Conservation (phyloP, 2,888 invertebrate species). For the Drosophila fungiperda region DNA sequence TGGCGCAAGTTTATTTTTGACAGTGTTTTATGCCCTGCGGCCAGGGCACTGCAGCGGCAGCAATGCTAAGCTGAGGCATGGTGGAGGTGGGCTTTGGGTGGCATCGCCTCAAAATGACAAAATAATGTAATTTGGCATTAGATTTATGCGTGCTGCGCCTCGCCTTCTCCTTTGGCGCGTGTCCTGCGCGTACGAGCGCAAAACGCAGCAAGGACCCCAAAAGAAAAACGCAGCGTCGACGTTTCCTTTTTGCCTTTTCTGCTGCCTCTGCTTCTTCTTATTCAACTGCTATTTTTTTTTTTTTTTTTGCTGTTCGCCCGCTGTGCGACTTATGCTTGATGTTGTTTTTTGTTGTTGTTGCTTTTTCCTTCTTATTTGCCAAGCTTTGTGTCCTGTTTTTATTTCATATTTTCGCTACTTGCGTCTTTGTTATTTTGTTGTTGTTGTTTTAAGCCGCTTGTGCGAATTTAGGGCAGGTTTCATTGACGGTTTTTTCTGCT, state of each 20-base stretch:
- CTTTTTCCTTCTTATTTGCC: conserved; percentile 36
- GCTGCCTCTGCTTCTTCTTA: not conserved
- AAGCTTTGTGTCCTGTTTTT: conserved; percentile 52
- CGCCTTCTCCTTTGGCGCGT: conserved; percentile 40
- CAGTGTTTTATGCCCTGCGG: conserved; percentile 75
- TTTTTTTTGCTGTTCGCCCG: conserved; percentile 8
- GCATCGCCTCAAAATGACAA: conserved; percentile 68
- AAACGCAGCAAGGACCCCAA: conserved; percentile 39
- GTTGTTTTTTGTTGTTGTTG: conserved; percentile 24
- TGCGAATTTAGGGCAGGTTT: conserved; percentile 78
- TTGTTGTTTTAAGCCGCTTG: conserved; percentile 71
- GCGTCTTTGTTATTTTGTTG: conserved; percentile 22
- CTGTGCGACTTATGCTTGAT: conserved; percentile 40
- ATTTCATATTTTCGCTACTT: conserved; percentile 37
- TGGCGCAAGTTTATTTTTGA: conserved; percentile 73
- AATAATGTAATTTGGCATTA: conserved; percentile 77
- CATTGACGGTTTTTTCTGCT: conserved; percentile 51
- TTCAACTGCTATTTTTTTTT: not conserved
- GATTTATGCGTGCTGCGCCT: conserved; percentile 75
- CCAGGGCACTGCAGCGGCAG: conserved; percentile 67
- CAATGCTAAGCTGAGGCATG: not conserved
- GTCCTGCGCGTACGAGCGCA: conserved; percentile 23
- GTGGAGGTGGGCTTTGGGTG: not conserved
- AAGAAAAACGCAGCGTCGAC: conserved; percentile 70
- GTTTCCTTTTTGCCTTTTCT: conserved; percentile 45